phyloP scores from a whole-genome alignment of 2,113 vertebrate species.

The Alligator mississippiensis region DNA sequence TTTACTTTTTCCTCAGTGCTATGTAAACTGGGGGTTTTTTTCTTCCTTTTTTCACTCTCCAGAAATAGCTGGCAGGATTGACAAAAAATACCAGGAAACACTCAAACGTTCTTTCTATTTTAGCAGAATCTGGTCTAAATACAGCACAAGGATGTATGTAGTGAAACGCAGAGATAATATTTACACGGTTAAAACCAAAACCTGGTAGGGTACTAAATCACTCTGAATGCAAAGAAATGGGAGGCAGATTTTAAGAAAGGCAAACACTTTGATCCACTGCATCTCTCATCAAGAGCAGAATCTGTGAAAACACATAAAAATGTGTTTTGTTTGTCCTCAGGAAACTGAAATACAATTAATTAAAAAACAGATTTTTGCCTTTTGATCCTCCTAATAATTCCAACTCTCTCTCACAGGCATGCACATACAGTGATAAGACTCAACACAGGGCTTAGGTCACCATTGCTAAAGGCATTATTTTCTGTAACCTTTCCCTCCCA shows the following conservation, averaged over 20 bases:
- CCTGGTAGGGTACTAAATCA: conserved; percentile 16
- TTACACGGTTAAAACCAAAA: conserved; percentile 38
- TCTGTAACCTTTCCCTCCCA: conserved; percentile 23
- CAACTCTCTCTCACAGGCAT: conserved; percentile 21
- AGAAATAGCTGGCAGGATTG: not conserved
- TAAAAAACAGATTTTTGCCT: conserved; percentile 55
- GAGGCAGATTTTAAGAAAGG: conserved; percentile 27
- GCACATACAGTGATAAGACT: not conserved
- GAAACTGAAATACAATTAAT: conserved; percentile 61
- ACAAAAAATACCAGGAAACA: not conserved
- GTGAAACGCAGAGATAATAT: conserved; percentile 2
- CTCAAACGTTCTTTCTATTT: accelerated
- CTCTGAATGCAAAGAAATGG: conserved; percentile 45
- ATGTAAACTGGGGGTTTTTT: not conserved
- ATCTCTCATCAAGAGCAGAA: conserved; percentile 25
- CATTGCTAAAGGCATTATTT: conserved; percentile 49
- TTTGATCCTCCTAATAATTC: conserved; percentile 59
- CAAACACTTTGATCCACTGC: conserved; percentile 34
- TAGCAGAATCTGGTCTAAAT: not conserved
- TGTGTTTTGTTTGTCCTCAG: not conserved
- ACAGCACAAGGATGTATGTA: not conserved
- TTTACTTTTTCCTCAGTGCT: not conserved
- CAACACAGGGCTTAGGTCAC: conserved; percentile 42
- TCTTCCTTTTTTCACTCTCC: not conserved
- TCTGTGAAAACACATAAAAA: conserved; percentile 38